Percentiles rank a stretch among this genome's conserved stretches.
These are phyloP conservation scores for Tenthredo scrophulariae DNA, from an alignment of 2,888 invertebrate genomes.

Conservation along the genomic window DNA sequence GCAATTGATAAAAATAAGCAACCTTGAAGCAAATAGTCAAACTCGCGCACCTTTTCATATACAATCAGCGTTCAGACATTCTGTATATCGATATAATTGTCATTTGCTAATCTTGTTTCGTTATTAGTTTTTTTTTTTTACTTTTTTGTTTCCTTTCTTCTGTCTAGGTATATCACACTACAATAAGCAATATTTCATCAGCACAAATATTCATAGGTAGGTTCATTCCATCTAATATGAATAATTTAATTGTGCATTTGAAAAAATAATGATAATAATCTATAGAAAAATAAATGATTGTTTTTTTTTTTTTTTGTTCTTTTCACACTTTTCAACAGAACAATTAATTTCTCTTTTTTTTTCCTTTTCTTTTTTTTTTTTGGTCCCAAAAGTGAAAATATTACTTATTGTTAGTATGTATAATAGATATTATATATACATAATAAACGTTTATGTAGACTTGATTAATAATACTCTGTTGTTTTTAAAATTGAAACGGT, in stretches of 20 bases:
- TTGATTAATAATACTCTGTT: not conserved
- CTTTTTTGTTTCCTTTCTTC: not conserved
- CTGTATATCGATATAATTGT: not conserved
- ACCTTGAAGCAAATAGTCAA: conserved; percentile 1
- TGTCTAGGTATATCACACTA: not conserved
- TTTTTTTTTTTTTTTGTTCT: not conserved
- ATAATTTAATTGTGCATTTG: not conserved
- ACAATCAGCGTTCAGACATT: not conserved
- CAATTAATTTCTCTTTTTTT: not conserved
- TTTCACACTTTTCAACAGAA: not conserved
- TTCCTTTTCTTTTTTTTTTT: not conserved
- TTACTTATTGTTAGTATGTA: conserved; percentile 6
- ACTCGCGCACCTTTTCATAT: not conserved
- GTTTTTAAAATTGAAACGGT: not conserved
- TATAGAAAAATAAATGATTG: not conserved
- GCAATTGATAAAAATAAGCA: not conserved
- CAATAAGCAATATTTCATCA: conserved; percentile 10
- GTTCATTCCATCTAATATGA: not conserved
- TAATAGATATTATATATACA: not conserved
- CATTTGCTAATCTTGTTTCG: not conserved
- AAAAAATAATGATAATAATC: not conserved
- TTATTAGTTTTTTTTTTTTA: not conserved
- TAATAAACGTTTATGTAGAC: not conserved
- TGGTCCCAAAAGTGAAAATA: conserved; percentile 21
- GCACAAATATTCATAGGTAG: not conserved